Base-by-base conservation (phyloP, 92 coral and sea anemone genomes). In the Epizoanthus ramosus region DNA sequence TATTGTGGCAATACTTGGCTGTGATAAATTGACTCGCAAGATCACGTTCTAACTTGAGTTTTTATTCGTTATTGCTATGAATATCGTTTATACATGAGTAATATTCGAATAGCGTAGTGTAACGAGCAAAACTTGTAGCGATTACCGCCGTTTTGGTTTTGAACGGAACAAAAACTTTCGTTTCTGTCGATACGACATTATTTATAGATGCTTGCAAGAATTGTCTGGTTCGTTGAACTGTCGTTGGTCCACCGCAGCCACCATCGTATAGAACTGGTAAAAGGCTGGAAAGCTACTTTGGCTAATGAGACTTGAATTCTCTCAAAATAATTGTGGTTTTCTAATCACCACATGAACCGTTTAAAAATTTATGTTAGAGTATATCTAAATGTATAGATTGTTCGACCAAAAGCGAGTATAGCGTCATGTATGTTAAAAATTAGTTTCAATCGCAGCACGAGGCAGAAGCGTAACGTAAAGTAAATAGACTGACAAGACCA, bases 291-390 rank as follows among this genome's bases (percentile, higher is more conserved):
- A 43, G 16, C 16, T n/a, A 68, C 24, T 70, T 70, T 43, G 24
- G 12, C 53, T 67, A 33, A 57, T 67, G 41, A 57, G 80, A 57
- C 28, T 75, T 75, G 35, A 71, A 71, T 37, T 43, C 47, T 71
- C 57, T 33, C 8, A 41, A 28, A 13, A 41, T 21, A 71, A n/a
- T 56, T 71, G 75, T 47, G 75, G 75, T 71, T 71, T 43, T 4
- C n/a, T n/a, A 61, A 77, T 60, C 70, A 23, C 58, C 45, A 19
- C 63, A 43, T 39, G 82, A 63, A 77, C 41, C 63, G 21, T 60
- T 77, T 23, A 60, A 77, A 77, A 19, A 60, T 76, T 77, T 43
- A 77, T 77, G 57, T 4, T 75, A 21, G 37, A 41, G 41, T 60
- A 37, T 43, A 61, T 39, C 45, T 68, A 66, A 18, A n/a, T 52